phyloP scores from a whole-genome alignment of 2,797 vertebrate genomes.

The Notamacropus eugenii region DNA sequence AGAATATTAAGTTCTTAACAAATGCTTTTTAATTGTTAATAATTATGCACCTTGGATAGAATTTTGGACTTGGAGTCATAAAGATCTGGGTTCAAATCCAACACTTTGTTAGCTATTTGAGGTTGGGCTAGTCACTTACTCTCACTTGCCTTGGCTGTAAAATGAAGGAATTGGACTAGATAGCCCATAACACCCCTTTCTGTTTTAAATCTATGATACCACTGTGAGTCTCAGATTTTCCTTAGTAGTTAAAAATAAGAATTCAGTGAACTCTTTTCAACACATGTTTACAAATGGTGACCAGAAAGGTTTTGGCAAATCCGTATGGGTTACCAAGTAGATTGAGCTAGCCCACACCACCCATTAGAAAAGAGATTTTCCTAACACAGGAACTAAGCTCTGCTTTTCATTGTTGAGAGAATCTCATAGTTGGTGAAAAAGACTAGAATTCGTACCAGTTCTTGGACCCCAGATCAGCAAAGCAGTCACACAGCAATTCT shows the following conservation, averaged over 20 bases:
- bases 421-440: not conserved
- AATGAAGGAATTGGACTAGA: not conserved
- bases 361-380: not conserved
- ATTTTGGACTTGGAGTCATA: not conserved
- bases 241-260: not conserved
- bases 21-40: not conserved
- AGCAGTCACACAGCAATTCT: not conserved
- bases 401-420: not conserved
- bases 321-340: not conserved
- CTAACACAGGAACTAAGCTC: not conserved
- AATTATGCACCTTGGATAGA: not conserved
- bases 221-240: not conserved
- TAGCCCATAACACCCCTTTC: not conserved
- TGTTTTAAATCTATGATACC: not conserved
- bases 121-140: not conserved
- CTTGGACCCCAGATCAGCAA: not conserved
- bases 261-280: not conserved
- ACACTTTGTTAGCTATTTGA: not conserved
- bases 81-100: not conserved
- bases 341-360: not conserved
- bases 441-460: not conserved
- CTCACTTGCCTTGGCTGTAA: conserved; percentile 1
- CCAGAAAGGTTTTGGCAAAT: not conserved
- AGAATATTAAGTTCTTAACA: not conserved
- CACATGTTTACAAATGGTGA: not conserved